These are phyloP conservation scores for Melipona beecheii DNA, from an alignment of 2,888 invertebrate genomes.

Conservation along the genomic window DNA sequence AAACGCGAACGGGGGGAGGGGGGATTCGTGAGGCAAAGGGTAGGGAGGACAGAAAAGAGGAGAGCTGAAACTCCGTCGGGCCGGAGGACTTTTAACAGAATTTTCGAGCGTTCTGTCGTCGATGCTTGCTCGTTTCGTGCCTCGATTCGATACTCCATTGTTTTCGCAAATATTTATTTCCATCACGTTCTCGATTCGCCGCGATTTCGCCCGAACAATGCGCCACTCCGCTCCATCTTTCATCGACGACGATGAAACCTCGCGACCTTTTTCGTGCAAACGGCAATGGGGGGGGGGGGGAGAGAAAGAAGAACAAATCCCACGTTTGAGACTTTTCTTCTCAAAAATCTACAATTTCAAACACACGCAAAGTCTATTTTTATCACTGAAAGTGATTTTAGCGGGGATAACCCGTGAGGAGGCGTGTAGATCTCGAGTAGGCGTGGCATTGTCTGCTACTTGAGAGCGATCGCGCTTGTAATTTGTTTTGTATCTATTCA, in stretches of 20 bases:
- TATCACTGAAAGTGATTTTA: too few relatives aligned
- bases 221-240: neutral
- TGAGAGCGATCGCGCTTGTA: too few relatives aligned
- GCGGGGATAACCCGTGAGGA: too few relatives aligned
- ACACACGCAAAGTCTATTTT: too few relatives aligned
- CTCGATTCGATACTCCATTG: slow-evolving; percentile 15
- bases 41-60: neutral
- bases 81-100: slow-evolving; percentile 29
- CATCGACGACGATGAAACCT: neutral
- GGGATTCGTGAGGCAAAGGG: neutral
- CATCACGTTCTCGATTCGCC: neutral
- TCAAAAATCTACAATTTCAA: too few relatives aligned
- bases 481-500: too few relatives aligned
- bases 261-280: neutral
- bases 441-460: too few relatives aligned
- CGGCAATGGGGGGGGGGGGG: neutral
- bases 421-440: too few relatives aligned
- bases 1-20: neutral
- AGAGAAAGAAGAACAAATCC: neutral
- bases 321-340: too few relatives aligned
- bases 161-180: slow-evolving; percentile 43
- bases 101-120: slow-evolving; percentile 15
- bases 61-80: slow-evolving; percentile 6
- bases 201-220: slow-evolving; percentile 18
- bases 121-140: slow-evolving; percentile 3